Conservation (phyloP, 2,113 vertebrate species). For the Aramus guarauna region DNA sequence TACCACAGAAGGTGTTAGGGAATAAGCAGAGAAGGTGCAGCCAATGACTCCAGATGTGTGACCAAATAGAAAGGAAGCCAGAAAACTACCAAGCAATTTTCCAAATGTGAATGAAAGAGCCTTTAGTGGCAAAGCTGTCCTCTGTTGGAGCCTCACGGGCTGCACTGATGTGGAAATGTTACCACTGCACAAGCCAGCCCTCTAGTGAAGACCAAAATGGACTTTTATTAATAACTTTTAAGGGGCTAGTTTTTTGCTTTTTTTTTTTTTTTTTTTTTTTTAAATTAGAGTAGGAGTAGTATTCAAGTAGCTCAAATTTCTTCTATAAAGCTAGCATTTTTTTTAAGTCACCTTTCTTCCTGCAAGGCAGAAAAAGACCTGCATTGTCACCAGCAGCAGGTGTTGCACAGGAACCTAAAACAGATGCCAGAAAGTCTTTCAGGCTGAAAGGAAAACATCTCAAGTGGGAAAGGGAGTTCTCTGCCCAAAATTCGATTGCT, state of each 20-base stretch:
- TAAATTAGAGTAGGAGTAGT: neutral
- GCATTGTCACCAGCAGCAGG: constrained; percentile 28
- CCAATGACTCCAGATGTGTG: neutral
- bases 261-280: neutral
- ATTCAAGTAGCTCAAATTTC: neutral
- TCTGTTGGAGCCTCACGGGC: neutral
- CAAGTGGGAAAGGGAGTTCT: constrained; percentile 4
- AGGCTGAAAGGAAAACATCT: neutral
- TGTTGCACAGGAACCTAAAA: constrained; percentile 15
- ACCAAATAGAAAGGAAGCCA: neutral
- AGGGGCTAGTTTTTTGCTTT: neutral
- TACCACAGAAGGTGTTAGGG: neutral
- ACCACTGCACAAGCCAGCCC: neutral
- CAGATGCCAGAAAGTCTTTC: constrained; percentile 35
- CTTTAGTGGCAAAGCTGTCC: neutral
- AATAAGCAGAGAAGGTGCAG: neutral
- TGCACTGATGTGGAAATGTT: neutral
- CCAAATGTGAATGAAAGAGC: neutral
- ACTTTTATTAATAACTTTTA: neutral
- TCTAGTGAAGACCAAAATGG: neutral
- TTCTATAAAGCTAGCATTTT: constrained; percentile 7
- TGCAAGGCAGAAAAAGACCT: neutral
- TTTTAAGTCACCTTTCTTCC: constrained; percentile 11
- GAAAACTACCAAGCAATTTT: neutral
- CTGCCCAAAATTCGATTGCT: constrained; percentile 18